A percentile compares a stretch with the other conserved stretches of the same genome.
Evolutionary conservation across 2,888 invertebrate species (phyloP).

Genomic region (Brenthis daphne): DNA sequence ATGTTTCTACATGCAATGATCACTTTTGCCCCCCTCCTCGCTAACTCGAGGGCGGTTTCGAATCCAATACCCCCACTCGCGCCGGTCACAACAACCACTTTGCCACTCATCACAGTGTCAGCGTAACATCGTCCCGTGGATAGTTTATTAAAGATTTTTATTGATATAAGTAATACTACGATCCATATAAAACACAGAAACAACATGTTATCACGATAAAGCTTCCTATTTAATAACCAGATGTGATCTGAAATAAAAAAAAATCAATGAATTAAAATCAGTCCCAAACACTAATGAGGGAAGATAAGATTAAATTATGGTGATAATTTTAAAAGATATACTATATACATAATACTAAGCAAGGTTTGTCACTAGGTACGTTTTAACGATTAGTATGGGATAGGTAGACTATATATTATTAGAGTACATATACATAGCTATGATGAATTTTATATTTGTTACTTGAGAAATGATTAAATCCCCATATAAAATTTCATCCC

Average conservation of each 20-base stretch:
- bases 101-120: conserved; percentile 75
- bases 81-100: conserved; percentile 90
- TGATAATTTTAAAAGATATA: too few species aligned
- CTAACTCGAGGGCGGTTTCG: conserved; percentile 88
- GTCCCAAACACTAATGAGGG: too few species aligned
- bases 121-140: conserved; percentile 67
- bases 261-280: too few species aligned
- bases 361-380: too few species aligned
- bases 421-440: too few species aligned
- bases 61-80: conserved; percentile 92
- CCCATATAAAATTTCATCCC: too few species aligned
- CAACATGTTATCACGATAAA: conserved; percentile 22
- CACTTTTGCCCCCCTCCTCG: conserved; percentile 86
- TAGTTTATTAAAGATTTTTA: conserved; percentile 65
- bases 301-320: too few species aligned
- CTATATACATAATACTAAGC: too few species aligned
- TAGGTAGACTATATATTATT: too few species aligned
- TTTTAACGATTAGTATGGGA: too few species aligned
- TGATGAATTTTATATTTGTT: too few species aligned
- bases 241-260: conserved; percentile 18
- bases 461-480: too few species aligned
- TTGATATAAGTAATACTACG: conserved; percentile 51
- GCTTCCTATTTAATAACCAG: neutral
- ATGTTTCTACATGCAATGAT: conserved; percentile 90
- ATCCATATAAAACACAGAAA: conserved; percentile 57